phyloP scores from a whole-genome alignment of 2,888 invertebrate species.

The Macrostomum cliftonense region DNA sequence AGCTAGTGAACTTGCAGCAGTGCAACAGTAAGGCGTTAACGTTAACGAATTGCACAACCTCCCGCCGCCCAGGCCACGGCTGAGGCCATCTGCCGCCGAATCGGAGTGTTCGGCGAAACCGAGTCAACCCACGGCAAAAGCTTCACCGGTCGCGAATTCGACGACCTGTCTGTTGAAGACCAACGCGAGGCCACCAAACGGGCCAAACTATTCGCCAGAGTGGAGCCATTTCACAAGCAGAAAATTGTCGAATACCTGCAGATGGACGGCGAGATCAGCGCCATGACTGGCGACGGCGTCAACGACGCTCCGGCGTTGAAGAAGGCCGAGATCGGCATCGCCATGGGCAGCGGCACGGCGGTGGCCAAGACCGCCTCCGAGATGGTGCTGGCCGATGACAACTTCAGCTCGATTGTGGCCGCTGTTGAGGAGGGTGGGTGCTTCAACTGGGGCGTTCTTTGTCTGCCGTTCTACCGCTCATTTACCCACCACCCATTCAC shows the following conservation, averaged over 20 bases:
- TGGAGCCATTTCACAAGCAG: constrained; percentile 96
- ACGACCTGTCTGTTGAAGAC: constrained; percentile 80
- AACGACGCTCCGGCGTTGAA: constrained; percentile 98
- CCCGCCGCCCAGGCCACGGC: constrained; percentile 61
- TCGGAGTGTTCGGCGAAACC: constrained; percentile 84
- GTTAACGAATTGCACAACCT: no score
- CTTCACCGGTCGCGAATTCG: constrained; percentile 96
- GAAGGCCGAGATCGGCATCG: constrained; percentile 63
- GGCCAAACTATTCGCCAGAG: constrained; percentile 77
- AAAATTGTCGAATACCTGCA: constrained; percentile 97
- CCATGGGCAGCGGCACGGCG: constrained; percentile 99
- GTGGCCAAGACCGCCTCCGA: constrained; percentile 98
- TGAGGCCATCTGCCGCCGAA: constrained; percentile 97
- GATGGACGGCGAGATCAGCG: constrained; percentile 87
- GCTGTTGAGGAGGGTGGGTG: constrained; percentile 71
- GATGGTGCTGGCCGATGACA: constrained; percentile 99
- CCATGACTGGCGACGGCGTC: constrained; percentile 99
- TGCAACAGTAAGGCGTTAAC: no score
- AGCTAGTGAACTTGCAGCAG: no score
- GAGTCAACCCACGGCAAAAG: constrained; percentile 81
- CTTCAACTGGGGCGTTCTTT: no score
- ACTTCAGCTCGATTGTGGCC: constrained; percentile 97
- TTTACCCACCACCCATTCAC: no score
- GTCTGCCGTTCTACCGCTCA: no score
- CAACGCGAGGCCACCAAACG: constrained; percentile 69